Conservation (phyloP, 2,888 invertebrate genomes). For the Stenurella melanura region DNA sequence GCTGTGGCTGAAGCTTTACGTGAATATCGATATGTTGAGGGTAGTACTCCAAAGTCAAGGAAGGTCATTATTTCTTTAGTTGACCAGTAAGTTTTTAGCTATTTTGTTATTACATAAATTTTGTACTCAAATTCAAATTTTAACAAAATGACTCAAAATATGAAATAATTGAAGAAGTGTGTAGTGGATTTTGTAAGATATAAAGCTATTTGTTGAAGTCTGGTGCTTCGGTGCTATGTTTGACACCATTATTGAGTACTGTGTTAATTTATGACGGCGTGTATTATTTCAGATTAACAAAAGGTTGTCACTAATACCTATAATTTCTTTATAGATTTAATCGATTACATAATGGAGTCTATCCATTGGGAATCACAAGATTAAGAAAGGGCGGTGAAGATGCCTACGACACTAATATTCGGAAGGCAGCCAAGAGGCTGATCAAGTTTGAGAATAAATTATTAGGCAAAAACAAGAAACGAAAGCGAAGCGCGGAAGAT, state of each 20-base stretch:
- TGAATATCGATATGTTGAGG: constrained; percentile 73
- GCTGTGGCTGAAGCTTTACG: constrained; percentile 76
- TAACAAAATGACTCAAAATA: too few species aligned
- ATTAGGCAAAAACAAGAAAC: constrained; percentile 67
- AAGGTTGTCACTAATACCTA: neutral
- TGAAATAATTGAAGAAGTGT: too few species aligned
- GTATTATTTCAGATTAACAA: too few species aligned
- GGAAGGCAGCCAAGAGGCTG: constrained; percentile 66
- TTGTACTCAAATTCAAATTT: too few species aligned
- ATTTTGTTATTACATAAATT: neutral
- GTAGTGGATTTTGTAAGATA: too few species aligned
- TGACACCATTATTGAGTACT: too few species aligned
- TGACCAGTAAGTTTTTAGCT: constrained; percentile 71
- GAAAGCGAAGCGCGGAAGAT: constrained; percentile 50
- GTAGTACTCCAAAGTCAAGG: constrained; percentile 76
- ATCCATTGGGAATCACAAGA: constrained; percentile 80
- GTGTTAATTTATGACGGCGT: too few species aligned
- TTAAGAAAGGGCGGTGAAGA: constrained; percentile 70
- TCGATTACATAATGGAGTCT: constrained; percentile 77
- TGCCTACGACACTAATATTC: constrained; percentile 62
- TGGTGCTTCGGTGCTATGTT: too few species aligned
- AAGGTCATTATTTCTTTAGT: constrained; percentile 76
- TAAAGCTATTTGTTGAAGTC: too few species aligned
- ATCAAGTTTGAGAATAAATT: constrained; percentile 69
- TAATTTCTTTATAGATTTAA: constrained; percentile 74